Evolutionary conservation across 2,797 vertebrate species (phyloP).

Genomic region (Acanthopagrus latus): DNA sequence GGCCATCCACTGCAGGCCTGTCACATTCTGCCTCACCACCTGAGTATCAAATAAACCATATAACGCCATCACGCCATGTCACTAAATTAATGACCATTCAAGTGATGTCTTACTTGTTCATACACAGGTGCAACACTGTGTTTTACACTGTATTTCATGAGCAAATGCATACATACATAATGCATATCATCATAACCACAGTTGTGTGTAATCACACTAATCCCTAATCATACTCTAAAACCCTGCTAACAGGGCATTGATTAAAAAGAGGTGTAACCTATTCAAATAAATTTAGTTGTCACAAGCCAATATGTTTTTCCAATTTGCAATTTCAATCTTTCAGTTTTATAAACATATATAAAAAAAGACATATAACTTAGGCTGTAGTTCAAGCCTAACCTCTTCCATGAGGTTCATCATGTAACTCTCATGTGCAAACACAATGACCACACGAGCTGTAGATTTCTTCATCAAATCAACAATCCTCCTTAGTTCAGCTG

Average conservation of each 20-base stretch:
- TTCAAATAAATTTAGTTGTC: too few species aligned
- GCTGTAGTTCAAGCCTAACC: conserved; percentile 11
- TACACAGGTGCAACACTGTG: neutral
- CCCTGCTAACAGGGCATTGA: too few species aligned
- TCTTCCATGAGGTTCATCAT: conserved; percentile 62
- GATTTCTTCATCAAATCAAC: conserved; percentile 61
- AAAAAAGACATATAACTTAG: too few species aligned
- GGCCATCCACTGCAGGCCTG: conserved; percentile 64
- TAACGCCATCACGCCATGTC: neutral
- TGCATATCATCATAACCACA: too few species aligned
- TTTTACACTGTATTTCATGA: neutral
- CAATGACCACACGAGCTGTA: conserved; percentile 66
- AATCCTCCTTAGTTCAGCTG: conserved; percentile 49
- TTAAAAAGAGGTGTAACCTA: too few species aligned
- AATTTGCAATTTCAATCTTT: neutral
- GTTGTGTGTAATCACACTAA: too few species aligned
- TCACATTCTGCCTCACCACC: conserved; percentile 66
- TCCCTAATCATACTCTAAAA: too few species aligned
- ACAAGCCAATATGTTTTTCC: neutral
- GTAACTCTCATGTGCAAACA: conserved; percentile 58
- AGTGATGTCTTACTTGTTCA: neutral
- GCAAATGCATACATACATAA: too few species aligned
- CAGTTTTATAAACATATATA: neutral
- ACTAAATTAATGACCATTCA: neutral
- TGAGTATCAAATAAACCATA: conserved; percentile 2